Percentiles rank a stretch among this genome's conserved stretches.
These are phyloP conservation scores for Osmerus mordax DNA, from an alignment of 2,113 vertebrate species.

Conservation along the genomic window DNA sequence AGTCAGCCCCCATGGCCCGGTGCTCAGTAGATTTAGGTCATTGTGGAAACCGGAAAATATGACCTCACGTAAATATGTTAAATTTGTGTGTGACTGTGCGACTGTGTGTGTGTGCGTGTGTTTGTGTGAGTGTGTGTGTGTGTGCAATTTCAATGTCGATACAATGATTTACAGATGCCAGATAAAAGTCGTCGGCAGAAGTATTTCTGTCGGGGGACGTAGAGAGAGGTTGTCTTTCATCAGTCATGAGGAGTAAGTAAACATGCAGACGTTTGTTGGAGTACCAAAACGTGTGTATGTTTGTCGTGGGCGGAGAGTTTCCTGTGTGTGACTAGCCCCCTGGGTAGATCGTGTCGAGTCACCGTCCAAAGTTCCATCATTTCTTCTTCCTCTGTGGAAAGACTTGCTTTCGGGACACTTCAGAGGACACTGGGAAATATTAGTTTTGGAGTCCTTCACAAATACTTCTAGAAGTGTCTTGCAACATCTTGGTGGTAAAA, in stretches of 20 bases:
- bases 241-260: constrained; percentile 19
- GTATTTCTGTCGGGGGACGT: constrained; percentile 12
- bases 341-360: constrained; percentile 11
- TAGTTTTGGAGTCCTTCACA: constrained; percentile 35
- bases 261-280: constrained; percentile 15
- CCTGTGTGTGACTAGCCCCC: background rate
- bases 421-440: constrained; percentile 23
- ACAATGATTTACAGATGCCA: background rate
- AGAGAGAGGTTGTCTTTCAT: constrained; percentile 26
- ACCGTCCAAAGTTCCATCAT: background rate
- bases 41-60: constrained; percentile 41
- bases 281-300: constrained; percentile 8
- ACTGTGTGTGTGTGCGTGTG: background rate
- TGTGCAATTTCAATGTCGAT: constrained; percentile 6
- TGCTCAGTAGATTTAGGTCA: constrained; percentile 38
- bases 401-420: constrained; percentile 17
- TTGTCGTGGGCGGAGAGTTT: background rate
- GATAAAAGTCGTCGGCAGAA: constrained; percentile 22
- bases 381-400: constrained; percentile 24
- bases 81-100: background rate
- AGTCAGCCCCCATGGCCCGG: background rate
- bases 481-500: no score
- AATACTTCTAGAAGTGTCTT: background rate
- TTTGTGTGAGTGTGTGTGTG: constrained; percentile 19
- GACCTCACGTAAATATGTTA: constrained; percentile 17